Conservation (phyloP, 2,888 invertebrate genomes). For the Chironomus riparius region DNA sequence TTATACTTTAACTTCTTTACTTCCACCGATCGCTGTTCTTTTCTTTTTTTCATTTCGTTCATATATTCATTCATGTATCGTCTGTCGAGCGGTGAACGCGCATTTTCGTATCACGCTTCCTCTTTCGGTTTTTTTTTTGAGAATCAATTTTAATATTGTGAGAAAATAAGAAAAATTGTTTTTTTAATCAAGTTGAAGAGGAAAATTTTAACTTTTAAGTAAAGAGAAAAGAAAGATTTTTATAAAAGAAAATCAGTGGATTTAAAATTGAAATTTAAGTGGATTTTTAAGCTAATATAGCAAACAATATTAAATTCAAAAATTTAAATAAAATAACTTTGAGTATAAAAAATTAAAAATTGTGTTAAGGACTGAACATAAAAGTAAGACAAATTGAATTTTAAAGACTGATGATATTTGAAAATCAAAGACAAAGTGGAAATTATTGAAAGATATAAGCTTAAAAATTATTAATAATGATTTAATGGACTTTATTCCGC, state of each 20-base stretch:
- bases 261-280: neutral
- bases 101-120: neutral
- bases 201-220: neutral
- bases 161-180: neutral
- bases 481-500: no score
- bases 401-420: no score
- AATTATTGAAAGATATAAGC: no score
- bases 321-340: no score
- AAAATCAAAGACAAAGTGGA: no score
- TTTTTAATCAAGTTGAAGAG: neutral
- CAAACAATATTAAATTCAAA: no score
- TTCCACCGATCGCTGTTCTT: neutral
- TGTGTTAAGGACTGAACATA: no score
- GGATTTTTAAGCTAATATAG: neutral
- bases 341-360: no score
- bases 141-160: neutral
- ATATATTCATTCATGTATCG: slow-evolving; percentile 11
- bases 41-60: neutral
- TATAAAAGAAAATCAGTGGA: neutral
- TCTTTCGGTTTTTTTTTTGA: neutral
- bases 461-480: no score
- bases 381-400: no score
- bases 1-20: slow-evolving; percentile 1
- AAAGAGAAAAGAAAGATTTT: neutral
- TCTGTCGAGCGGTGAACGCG: slow-evolving; percentile 22